Conservation (phyloP, 1,140 invertebrate genomes). For the Antheraea pernyi region DNA sequence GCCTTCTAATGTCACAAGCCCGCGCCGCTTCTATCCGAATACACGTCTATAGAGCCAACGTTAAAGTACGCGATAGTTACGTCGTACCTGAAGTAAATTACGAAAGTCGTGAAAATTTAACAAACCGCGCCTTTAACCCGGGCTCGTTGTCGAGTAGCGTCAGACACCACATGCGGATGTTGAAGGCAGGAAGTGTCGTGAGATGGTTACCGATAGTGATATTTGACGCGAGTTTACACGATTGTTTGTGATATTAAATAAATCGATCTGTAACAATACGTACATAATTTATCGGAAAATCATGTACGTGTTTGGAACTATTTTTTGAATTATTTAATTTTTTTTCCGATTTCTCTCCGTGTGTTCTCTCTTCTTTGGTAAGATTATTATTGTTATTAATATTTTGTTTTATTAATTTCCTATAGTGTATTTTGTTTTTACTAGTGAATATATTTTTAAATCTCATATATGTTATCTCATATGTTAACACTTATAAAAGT, state of each 20-base stretch:
- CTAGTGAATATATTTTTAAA: too few relatives aligned
- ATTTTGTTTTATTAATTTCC: too few relatives aligned
- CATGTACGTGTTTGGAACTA: slow-evolving; percentile 39
- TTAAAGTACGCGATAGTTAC: neutral
- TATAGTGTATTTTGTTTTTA: too few relatives aligned
- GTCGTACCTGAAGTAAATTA: neutral
- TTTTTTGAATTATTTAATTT: slow-evolving; percentile 19
- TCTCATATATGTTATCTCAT: too few relatives aligned
- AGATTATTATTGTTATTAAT: slow-evolving; percentile 12
- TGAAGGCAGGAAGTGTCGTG: slow-evolving; percentile 50
- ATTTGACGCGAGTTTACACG: slow-evolving; percentile 44
- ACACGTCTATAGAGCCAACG: slow-evolving; percentile 33
- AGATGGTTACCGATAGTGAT: slow-evolving; percentile 57
- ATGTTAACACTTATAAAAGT: too few relatives aligned
- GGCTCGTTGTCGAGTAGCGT: neutral
- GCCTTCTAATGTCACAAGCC: slow-evolving; percentile 37
- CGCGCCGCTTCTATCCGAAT: slow-evolving; percentile 31
- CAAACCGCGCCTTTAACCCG: neutral
- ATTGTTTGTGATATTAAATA: slow-evolving; percentile 40
- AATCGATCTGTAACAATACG: slow-evolving; percentile 4
- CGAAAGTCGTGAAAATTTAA: neutral
- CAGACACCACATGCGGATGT: slow-evolving; percentile 44
- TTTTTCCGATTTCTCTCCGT: neutral
- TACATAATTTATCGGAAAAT: slow-evolving; percentile 18
- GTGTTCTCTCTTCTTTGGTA: slow-evolving; percentile 28